Base-by-base conservation (phyloP, 2,888 invertebrate species). In the Oxycera nigricornis region DNA sequence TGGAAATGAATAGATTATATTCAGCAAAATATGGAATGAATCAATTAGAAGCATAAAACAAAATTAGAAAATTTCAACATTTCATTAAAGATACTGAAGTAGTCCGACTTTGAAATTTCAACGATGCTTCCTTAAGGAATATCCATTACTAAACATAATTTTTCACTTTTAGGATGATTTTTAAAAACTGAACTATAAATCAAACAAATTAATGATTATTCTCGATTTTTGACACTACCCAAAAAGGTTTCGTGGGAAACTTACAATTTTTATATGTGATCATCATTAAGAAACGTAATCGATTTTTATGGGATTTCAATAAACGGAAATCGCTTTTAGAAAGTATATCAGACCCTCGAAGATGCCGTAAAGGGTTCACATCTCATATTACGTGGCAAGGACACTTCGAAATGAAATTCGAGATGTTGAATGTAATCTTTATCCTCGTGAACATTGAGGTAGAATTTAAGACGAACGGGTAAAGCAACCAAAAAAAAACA, bases 281-380 rank as follows among this genome's bases (percentile, higher is more conserved):
- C 46, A 46, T 46, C 11, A 46, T 46, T 46, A 46, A 14, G 46
- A 46, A 46, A 46, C 6, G 11, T 46, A 46, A 46, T 46, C n/a
- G 46, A 46, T 46, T 46, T 35, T 46, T 46, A 11, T 17, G 17
- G 46, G 17, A 7, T 46, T 46, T 3, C 11, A n/a, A 17, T n/a
- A 46, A 3, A 11, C 3, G 6, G 14, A 46, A 46, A 46, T 46
- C 14, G 11, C 46, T 11, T 14, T n/a, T 46, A 7, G 2, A 46
- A 46, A 11, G 46, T n/a, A 46, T 7, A 35, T 11, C 7, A 35
- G 11, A 35, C 20, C 55, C 2, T 22, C 55, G 17, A 55, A 55
- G 24, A 55, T n/a, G n/a, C n/a, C n/a, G n/a, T n/a, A n/a, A 55
- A 55, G 55, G 55, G 55, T 55, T 55, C 55, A 55, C 11, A 17